phyloP scores from a whole-genome alignment of 1,140 invertebrate genomes.

The Cydia amplana region DNA sequence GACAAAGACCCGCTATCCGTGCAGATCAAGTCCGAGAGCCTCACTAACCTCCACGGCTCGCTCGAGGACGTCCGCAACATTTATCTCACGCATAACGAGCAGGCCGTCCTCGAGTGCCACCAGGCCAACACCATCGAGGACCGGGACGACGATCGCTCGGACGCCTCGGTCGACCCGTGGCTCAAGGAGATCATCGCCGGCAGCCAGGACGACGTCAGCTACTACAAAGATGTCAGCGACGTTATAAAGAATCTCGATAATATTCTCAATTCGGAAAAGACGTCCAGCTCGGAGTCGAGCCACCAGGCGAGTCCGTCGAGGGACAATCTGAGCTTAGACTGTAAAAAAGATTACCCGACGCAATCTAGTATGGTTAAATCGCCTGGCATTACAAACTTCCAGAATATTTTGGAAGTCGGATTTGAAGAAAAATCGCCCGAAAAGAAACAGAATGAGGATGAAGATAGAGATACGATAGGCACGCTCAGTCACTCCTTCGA shows the following conservation, averaged over 20 bases:
- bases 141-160: conserved; percentile 63
- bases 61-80: conserved; percentile 79
- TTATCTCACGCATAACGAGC: conserved; percentile 70
- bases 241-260: conserved; percentile 84
- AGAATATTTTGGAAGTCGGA: conserved; percentile 66
- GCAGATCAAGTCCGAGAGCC: conserved; percentile 74
- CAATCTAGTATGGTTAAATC: conserved; percentile 73
- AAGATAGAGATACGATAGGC: conserved; percentile 68
- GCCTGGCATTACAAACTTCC: conserved; percentile 71
- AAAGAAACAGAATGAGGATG: conserved; percentile 51
- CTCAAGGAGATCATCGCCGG: conserved; percentile 80
- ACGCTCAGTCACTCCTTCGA: conserved; percentile 74
- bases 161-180: conserved; percentile 80
- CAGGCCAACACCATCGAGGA: conserved; percentile 63
- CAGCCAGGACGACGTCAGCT: conserved; percentile 79
- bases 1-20: conserved; percentile 69
- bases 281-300: conserved; percentile 81
- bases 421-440: conserved; percentile 50
- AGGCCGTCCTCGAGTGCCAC: conserved; percentile 63
- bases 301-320: conserved; percentile 79
- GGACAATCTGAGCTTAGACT: conserved; percentile 70
- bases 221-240: conserved; percentile 82
- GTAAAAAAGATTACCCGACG: conserved; percentile 71
- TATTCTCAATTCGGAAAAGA: conserved; percentile 82
- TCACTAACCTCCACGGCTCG: conserved; percentile 83